Evolutionary conservation across 2,797 vertebrate genomes (phyloP).

Genomic region (Ispidina lecontei): DNA sequence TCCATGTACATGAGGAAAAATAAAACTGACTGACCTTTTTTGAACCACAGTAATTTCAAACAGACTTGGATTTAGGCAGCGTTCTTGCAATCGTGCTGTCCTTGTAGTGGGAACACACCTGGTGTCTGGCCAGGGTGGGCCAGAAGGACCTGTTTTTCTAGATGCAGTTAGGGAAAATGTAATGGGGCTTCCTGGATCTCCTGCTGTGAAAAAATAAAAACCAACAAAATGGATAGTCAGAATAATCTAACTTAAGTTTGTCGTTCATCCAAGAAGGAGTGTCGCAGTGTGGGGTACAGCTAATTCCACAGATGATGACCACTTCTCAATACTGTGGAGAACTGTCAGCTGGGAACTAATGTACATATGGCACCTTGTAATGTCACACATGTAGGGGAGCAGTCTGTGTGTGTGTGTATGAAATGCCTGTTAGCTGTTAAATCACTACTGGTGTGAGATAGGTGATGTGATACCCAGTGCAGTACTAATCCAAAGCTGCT

Average conservation of each 20-base stretch:
- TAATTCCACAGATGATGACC: not conserved
- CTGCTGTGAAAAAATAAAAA: not conserved
- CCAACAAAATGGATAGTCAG: not conserved
- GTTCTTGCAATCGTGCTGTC: not conserved
- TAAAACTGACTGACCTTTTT: not conserved
- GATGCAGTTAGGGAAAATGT: not conserved
- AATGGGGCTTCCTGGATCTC: not conserved
- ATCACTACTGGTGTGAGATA: not conserved
- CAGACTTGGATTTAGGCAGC: not conserved
- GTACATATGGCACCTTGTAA: not conserved
- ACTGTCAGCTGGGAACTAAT: not conserved
- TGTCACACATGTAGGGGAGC: not conserved
- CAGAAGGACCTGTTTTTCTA: not conserved
- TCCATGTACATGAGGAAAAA: not conserved
- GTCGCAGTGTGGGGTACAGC: not conserved
- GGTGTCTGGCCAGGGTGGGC: not conserved
- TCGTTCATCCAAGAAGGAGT: not conserved
- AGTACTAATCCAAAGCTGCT: not conserved
- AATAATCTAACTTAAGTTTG: not conserved
- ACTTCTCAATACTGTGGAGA: not conserved
- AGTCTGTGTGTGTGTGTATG: not conserved
- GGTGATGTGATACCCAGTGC: not conserved
- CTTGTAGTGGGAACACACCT: rapidly evolving
- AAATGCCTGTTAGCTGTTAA: not conserved
- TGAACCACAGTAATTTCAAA: not conserved